Conservation (phyloP, 2,113 vertebrate species). For the Corythoichthys intestinalis region DNA sequence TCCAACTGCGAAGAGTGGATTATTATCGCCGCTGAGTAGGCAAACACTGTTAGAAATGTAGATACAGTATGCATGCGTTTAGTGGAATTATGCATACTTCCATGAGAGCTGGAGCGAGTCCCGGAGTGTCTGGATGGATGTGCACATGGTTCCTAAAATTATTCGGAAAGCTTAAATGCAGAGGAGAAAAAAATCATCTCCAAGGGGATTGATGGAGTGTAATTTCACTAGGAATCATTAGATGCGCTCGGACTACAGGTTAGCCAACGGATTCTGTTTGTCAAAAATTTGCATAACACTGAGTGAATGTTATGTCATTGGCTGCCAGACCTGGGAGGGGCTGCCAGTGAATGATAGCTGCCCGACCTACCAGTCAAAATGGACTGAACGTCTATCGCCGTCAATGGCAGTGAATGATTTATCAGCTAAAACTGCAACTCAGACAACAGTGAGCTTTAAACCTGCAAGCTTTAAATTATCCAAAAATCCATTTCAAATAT, state of each 20-base stretch:
- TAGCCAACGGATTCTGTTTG: background rate
- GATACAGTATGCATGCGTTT: background rate
- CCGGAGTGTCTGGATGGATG: background rate
- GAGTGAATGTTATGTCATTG: background rate
- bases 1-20: background rate
- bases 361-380: too few species aligned
- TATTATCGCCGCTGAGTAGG: background rate
- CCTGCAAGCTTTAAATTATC: too few species aligned
- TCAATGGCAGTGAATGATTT: too few species aligned
- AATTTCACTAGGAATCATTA: background rate
- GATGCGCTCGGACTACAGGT: background rate
- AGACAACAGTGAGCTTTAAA: background rate
- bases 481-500: too few species aligned
- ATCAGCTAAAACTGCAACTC: background rate
- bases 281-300: background rate
- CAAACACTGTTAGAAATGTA: conserved; percentile 4
- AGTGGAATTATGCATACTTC: conserved; percentile 12
- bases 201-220: background rate
- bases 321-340: too few species aligned
- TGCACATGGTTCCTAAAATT: background rate
- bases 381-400: too few species aligned
- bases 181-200: background rate
- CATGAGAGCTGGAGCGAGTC: background rate
- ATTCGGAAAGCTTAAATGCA: background rate
- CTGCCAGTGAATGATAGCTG: too few species aligned